These are phyloP conservation scores for Nipponia nippon DNA, from an alignment of 2,113 vertebrate species.

Conservation along the genomic window DNA sequence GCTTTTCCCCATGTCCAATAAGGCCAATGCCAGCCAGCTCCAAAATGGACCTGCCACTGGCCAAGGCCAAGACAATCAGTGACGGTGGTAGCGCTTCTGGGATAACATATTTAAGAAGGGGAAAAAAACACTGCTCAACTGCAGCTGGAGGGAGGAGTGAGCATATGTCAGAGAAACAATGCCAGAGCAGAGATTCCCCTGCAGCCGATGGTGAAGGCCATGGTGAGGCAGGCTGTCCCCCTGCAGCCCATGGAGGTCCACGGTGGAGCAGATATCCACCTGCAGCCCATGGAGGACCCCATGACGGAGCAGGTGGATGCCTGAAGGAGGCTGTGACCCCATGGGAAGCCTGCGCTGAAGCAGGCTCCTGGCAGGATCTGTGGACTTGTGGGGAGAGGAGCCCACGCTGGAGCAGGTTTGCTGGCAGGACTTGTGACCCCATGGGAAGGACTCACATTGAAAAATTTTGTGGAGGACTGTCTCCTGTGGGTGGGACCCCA, in stretches of 20 bases:
- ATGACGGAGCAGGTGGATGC: accelerated
- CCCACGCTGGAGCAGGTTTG: neutral
- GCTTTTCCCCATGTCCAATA: too few relatives aligned
- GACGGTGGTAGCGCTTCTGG: neutral
- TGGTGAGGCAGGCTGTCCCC: neutral
- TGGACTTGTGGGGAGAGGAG: neutral
- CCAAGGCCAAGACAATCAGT: neutral
- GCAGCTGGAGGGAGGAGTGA: neutral
- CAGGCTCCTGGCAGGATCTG: neutral
- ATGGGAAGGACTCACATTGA: neutral
- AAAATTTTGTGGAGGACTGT: neutral
- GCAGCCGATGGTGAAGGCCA: neutral
- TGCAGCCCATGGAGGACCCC: neutral
- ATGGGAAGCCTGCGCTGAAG: accelerated
- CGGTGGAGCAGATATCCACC: neutral
- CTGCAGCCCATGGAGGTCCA: neutral
- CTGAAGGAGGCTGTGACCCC: accelerated
- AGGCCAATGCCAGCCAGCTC: neutral
- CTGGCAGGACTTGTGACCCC: neutral
- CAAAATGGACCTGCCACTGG: accelerated
- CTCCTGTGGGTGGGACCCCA: neutral
- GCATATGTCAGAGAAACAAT: neutral
- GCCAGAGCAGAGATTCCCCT: neutral
- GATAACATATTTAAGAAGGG: neutral
- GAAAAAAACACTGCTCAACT: neutral